phyloP scores from a whole-genome alignment of 1,140 invertebrate genomes.

The Pachyrhynchus sulphureomaculatus region DNA sequence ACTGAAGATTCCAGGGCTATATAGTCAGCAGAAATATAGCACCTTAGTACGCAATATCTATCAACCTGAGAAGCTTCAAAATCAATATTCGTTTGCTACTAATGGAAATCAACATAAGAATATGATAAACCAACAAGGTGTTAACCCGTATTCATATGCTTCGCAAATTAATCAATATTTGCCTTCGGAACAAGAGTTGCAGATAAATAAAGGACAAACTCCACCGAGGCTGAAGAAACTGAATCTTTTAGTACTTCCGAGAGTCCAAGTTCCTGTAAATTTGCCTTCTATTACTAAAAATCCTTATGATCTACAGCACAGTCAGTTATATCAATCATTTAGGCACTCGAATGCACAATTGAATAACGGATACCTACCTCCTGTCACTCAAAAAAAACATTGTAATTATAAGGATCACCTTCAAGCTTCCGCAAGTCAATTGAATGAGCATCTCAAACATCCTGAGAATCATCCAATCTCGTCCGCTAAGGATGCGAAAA shows the following conservation, averaged over 20 bases:
- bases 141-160: conserved; percentile 38
- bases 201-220: not conserved
- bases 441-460: conserved; percentile 6
- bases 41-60: conserved; percentile 13
- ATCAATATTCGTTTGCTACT: conserved; percentile 1
- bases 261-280: not conserved
- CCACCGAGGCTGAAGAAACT: conserved; percentile 6
- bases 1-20: conserved; percentile 21
- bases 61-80: conserved; percentile 5
- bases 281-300: conserved; percentile 8
- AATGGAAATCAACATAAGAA: no score
- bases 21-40: conserved; percentile 21
- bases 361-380: conserved; percentile 24
- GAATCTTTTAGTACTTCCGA: conserved; percentile 16
- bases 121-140: no score
- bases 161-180: conserved; percentile 32
- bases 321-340: not conserved
- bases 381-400: not conserved
- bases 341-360: conserved; percentile 17
- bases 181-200: conserved; percentile 2
- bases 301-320: conserved; percentile 1
- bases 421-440: not conserved
- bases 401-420: not conserved
- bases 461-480: conserved; percentile 38
- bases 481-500: conserved; percentile 7